Percentiles rank a stretch among this genome's conserved stretches.
Evolutionary conservation across 2,888 invertebrate species (phyloP).

Genomic region (Ophion obscuratus): DNA sequence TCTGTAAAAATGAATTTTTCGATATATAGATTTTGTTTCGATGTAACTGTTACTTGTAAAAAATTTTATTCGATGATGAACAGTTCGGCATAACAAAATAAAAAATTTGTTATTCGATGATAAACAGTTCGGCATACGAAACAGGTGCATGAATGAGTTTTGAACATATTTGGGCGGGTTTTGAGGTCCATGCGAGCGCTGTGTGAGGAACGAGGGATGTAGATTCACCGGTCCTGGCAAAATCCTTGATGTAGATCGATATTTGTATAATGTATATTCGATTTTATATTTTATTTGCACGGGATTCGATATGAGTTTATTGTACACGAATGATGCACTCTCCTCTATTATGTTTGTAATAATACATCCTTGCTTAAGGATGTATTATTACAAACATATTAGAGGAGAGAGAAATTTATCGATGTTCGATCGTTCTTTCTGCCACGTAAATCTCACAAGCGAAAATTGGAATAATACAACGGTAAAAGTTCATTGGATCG

Average conservation of each 20-base stretch:
- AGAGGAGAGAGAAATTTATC: not conserved
- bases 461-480: slow-evolving; percentile 24
- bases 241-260: not conserved
- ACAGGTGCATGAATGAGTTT: slow-evolving; percentile 18
- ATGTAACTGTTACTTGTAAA: too few relatives aligned
- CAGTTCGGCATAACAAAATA: too few relatives aligned
- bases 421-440: slow-evolving; percentile 15
- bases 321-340: slow-evolving; percentile 29
- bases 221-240: slow-evolving; percentile 6
- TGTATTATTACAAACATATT: slow-evolving; percentile 8
- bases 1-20: too few relatives aligned
- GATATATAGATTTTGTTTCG: too few relatives aligned
- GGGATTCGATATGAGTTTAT: slow-evolving; percentile 35
- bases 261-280: not conserved
- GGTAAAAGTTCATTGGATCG: slow-evolving; percentile 40
- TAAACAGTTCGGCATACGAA: not conserved
- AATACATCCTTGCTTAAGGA: too few relatives aligned
- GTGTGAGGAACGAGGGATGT: slow-evolving; percentile 20
- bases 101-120: too few relatives aligned
- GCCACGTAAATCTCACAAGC: not conserved
- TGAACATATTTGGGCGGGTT: not conserved
- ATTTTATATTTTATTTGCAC: slow-evolving; percentile 25
- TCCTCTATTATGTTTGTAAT: too few relatives aligned
- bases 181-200: not conserved
- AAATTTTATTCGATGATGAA: too few relatives aligned